Percentiles rank a stretch among this genome's conserved stretches.
phyloP scores from a whole-genome alignment of 2,113 vertebrate species.

The Hyperopisus bebe region DNA sequence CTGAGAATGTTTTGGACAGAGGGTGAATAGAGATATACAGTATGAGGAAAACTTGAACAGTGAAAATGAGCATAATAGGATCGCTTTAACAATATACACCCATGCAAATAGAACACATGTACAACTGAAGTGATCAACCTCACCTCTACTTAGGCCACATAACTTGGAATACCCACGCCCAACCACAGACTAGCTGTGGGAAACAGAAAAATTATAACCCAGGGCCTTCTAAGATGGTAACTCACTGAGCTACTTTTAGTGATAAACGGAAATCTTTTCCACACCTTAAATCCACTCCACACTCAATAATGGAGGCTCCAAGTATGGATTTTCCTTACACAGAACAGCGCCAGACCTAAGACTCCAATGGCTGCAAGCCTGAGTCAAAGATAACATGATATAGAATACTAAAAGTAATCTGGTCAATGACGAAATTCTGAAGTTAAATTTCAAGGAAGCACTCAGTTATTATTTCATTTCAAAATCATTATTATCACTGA shows the following conservation, averaged over 20 bases:
- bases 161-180: not conserved
- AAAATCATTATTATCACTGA: not conserved
- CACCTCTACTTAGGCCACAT: not conserved
- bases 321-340: not conserved
- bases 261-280: not conserved
- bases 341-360: not conserved
- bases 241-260: not conserved
- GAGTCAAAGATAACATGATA: not conserved
- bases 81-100: not conserved
- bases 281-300: not conserved
- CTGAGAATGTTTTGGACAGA: not conserved
- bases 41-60: not conserved
- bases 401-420: not conserved
- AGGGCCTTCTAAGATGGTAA: not conserved
- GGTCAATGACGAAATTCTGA: not conserved
- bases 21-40: not conserved
- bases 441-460: not conserved
- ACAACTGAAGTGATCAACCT: not conserved
- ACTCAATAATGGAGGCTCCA: not conserved
- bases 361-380: not conserved
- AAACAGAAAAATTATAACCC: not conserved
- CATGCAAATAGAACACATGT: not conserved
- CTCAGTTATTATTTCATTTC: not conserved
- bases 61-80: not conserved
- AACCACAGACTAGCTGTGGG: not conserved